Base-by-base conservation (phyloP, 2,113 vertebrate species). In the Scartelaos histophorus region DNA sequence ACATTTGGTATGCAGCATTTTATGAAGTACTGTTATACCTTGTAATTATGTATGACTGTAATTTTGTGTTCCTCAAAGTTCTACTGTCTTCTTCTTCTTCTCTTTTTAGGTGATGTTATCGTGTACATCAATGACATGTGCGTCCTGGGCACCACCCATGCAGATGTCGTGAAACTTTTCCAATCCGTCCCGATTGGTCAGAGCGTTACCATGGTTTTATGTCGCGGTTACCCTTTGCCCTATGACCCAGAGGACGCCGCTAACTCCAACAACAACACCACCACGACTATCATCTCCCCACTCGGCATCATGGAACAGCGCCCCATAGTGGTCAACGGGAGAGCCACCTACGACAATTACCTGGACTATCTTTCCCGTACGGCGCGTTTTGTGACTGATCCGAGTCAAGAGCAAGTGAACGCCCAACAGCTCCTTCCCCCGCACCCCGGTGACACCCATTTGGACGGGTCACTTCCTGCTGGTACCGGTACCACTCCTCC, bases 111-210 rank as follows among this genome's bases (percentile, higher is more conserved):
- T 88, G 97, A 99, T 86, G 97, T 99, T 90, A 97, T 99, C 83
- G 97, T 99, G 92, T 98, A 98, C 94, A 98, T 99, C 94, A 97
- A 98, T 81, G 96, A 98, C 85, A 95, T 97, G 79, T 98, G 97
- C 91, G 97, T 99, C 90, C 95, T 99, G 90, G 97, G 97, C 75
- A 96, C 98, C 88, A 99, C 97, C 85, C 97, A 99, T 85, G 96
- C 97, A 75, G 97, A 99, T 84, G 97, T 99, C 90, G 97, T 99
- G 85, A 98, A 98, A 93, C 95, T 98, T 84, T 98, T 99, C 93
- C 97, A 98, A 93, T 98, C 97, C 67, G 96, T 99, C 82, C 97
- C 96, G 71, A 98, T 99, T 81, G 97, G 97, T 78, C 97, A 99
- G 89, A 97, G 97, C 85, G 97, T 98, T 87, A 98, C 95, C 78